Conservation (phyloP, 2,888 invertebrate species). For the Dendrolimus houi region DNA sequence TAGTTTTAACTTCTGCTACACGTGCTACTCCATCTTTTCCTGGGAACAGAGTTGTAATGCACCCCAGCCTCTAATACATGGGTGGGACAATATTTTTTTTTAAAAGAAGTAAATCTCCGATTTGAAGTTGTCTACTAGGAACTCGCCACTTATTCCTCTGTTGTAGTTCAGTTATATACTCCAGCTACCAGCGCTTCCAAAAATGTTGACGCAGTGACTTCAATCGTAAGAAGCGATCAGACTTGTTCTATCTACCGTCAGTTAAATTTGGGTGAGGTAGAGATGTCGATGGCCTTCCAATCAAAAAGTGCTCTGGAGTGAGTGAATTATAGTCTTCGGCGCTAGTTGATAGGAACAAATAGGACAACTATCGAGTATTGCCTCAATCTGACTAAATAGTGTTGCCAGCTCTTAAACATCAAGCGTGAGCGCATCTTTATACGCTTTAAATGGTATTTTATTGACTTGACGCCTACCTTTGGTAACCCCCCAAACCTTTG, state of each 20-base stretch:
- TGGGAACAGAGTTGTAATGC: not conserved
- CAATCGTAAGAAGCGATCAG: too few species aligned
- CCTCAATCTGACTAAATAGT: not conserved
- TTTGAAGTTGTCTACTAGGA: not conserved
- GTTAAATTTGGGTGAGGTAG: too few species aligned
- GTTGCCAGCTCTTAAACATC: too few species aligned
- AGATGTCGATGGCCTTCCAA: not conserved
- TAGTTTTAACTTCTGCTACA: not conserved
- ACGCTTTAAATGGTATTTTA: too few species aligned
- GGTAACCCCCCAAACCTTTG: too few species aligned
- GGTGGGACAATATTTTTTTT: not conserved
- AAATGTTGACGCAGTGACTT: not conserved
- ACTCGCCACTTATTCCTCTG: not conserved
- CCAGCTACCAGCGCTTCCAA: not conserved
- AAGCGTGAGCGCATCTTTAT: too few species aligned
- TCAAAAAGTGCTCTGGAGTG: not conserved
- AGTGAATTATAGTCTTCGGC: not conserved
- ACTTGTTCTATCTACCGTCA: too few species aligned
- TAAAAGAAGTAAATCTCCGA: not conserved
- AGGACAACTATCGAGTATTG: not conserved
- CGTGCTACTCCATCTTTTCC: not conserved
- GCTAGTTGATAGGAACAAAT: not conserved
- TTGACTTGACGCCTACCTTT: too few species aligned
- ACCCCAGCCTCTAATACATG: not conserved
- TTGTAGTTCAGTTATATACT: not conserved